These are phyloP conservation scores for Tinamus guttatus DNA, from an alignment of 2,113 vertebrate genomes.

Conservation along the genomic window DNA sequence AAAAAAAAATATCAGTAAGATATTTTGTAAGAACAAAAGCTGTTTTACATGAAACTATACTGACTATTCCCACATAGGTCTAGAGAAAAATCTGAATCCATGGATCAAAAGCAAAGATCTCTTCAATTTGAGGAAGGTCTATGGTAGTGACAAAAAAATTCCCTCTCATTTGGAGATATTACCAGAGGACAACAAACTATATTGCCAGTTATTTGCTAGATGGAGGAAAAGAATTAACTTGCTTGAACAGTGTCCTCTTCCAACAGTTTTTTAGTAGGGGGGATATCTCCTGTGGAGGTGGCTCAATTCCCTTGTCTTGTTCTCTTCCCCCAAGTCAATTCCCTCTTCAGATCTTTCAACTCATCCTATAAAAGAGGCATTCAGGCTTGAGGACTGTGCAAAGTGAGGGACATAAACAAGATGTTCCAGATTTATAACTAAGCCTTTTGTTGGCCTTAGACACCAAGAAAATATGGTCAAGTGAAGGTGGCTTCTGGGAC, in stretches of 20 bases:
- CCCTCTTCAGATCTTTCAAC: neutral
- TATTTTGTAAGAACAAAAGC: neutral
- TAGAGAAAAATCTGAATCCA: neutral
- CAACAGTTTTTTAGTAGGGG: neutral
- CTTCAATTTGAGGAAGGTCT: neutral
- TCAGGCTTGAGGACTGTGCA: neutral
- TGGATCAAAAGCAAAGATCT: neutral
- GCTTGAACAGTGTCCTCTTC: neutral
- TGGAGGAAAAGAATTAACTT: neutral
- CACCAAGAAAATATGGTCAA: neutral
- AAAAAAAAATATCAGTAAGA: neutral
- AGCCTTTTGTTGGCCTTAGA: neutral
- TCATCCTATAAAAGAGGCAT: neutral
- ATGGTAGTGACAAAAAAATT: neutral
- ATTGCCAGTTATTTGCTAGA: neutral
- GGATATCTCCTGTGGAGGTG: neutral
- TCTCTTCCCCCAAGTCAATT: neutral
- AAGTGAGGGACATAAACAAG: neutral
- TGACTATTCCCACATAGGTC: neutral
- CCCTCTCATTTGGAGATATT: neutral
- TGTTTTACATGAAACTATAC: neutral
- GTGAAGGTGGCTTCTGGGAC: neutral
- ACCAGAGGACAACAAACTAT: neutral
- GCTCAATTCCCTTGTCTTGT: neutral
- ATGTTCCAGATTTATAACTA: neutral